A percentile compares a stretch with the other conserved stretches of the same genome.
Conservation (phyloP, 2,113 vertebrate genomes). For the Pyxicephalus adspersus region DNA sequence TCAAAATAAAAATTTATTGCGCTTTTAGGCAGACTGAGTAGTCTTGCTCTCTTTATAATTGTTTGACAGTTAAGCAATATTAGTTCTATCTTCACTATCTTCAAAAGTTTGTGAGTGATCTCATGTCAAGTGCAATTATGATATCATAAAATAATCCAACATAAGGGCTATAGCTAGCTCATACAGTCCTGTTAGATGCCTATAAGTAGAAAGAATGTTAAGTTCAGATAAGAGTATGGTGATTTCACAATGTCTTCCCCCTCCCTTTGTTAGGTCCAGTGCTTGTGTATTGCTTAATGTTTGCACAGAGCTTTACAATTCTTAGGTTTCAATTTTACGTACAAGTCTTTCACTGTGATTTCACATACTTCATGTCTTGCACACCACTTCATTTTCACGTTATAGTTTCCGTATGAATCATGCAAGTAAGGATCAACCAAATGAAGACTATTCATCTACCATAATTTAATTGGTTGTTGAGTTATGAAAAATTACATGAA, state of each 20-base stretch:
- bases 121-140: slow-evolving; percentile 15
- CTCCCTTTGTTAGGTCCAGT: neutral
- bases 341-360: slow-evolving; percentile 1
- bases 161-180: neutral
- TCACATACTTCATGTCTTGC: neutral
- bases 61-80: neutral
- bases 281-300: slow-evolving; percentile 13
- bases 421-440: neutral
- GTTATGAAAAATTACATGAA: too few species aligned
- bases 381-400: too few species aligned
- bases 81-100: neutral
- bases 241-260: slow-evolving; percentile 1
- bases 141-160: slow-evolving; percentile 2
- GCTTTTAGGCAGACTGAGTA: neutral
- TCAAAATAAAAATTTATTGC: too few species aligned
- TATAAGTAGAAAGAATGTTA: neutral
- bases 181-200: neutral
- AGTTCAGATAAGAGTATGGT: slow-evolving; percentile 16
- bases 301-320: slow-evolving; percentile 5
- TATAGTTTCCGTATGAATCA: neutral
- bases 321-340: slow-evolving; percentile 10
- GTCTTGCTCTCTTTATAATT: neutral
- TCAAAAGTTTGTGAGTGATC: neutral
- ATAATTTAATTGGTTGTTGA: too few species aligned
- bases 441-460: too few species aligned